phyloP scores from a whole-genome alignment of 2,797 vertebrate species.

The Gambusia yucatana region DNA sequence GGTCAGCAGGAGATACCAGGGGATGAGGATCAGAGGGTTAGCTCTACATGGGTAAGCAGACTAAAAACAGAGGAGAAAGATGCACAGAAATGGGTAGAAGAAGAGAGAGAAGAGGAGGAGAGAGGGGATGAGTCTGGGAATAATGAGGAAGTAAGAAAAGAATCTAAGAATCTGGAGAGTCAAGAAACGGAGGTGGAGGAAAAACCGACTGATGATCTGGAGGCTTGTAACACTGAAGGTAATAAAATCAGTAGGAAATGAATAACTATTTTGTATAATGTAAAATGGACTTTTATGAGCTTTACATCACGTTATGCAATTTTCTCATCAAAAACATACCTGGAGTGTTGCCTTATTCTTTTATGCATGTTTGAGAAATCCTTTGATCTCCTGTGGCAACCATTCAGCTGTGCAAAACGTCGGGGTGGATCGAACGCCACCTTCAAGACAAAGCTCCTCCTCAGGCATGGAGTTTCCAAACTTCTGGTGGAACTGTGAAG shows the following conservation, averaged over 20 bases:
- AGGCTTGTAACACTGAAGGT: slow-evolving; percentile 68
- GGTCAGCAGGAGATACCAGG: slow-evolving; percentile 29
- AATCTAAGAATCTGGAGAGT: slow-evolving; percentile 13
- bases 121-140: slow-evolving; percentile 27
- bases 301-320: too few relatives aligned
- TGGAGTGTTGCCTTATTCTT: too few relatives aligned
- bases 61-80: slow-evolving; percentile 36
- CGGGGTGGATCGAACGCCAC: too few relatives aligned
- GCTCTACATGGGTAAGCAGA: slow-evolving; percentile 15
- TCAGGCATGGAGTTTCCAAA: too few relatives aligned
- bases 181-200: slow-evolving; percentile 34
- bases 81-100: slow-evolving; percentile 23
- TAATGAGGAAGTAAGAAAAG: slow-evolving; percentile 28
- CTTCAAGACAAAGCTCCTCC: too few relatives aligned
- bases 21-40: slow-evolving; percentile 21
- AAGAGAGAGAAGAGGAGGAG: slow-evolving; percentile 20
- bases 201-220: slow-evolving; percentile 38
- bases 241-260: slow-evolving; percentile 9
- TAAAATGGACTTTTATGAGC: too few relatives aligned
- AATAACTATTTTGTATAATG: background rate
- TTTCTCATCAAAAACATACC: too few relatives aligned
- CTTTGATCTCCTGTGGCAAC: too few relatives aligned
- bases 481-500: too few relatives aligned
- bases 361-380: too few relatives aligned
- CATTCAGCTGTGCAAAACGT: too few relatives aligned